Evolutionary conservation across 2,888 invertebrate genomes (phyloP), one percentile per base, ranked within the genome.

Genomic region (Orchesella flavescens): DNA sequence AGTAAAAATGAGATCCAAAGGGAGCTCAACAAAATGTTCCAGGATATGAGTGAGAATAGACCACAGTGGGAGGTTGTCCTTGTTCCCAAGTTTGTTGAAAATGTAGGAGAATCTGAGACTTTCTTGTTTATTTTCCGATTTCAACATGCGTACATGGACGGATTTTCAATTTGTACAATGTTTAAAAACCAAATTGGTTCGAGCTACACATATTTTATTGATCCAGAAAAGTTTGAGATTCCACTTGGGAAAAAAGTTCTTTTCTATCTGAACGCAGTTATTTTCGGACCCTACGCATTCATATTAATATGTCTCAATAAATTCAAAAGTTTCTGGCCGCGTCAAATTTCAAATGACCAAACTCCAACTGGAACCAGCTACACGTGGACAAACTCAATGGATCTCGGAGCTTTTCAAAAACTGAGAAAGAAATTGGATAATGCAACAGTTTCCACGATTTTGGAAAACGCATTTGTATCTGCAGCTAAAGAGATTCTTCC

Each of bases 211-310:
- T 13, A 23, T n/a, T 63, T 24, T 17, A 10, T 63, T 1, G 5
- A 63, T 24, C 63, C 63, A 1, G 7, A n/a, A 5, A 24, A 63
- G 13, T 63, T 63, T n/a, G 10, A 1, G 1, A 3, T 63, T 15
- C 63, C 63, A n/a, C n/a, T 15, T 4, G 9, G 23, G 63, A 63
- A 63, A 34, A 63, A 23, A 13, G 1, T 63, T 15, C 17, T 63
- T 2, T 63, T 63, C 23, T 63, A 63, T 13, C 10, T 23, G 24
- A 63, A 63, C 15, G 63, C 63, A 13, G 24, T 63, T 1, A 63
- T 63, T 7, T 63, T 24, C 63, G 34, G 63, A 12, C 63, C 63
- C 7, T 63, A 24, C 15, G 63, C 63, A 24, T 63, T 63, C 10
- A 12, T 71, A 21, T 12, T 49, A 2, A 10, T 49, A 7, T 7